These are phyloP conservation scores for Pandemis cinnamomeana DNA, from an alignment of 2,888 invertebrate species.

Conservation along the genomic window DNA sequence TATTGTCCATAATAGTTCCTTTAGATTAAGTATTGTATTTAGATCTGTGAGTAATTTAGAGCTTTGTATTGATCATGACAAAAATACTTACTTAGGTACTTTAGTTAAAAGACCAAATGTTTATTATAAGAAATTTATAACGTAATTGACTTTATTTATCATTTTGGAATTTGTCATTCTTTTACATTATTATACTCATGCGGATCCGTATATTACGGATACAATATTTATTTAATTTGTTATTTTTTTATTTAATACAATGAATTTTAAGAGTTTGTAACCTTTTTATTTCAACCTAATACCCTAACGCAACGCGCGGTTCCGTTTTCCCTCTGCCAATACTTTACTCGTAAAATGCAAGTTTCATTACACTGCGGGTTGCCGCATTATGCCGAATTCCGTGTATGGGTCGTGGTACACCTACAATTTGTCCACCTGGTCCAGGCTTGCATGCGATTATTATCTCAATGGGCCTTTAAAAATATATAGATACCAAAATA, in stretches of 20 bases:
- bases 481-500: too few relatives aligned
- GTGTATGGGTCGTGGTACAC: too few relatives aligned
- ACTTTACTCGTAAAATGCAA: too few relatives aligned
- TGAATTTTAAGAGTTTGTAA: slow-evolving; percentile 52
- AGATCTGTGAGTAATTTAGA: slow-evolving; percentile 57
- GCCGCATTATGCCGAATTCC: background rate
- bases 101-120: slow-evolving; percentile 63
- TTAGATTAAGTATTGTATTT: slow-evolving; percentile 46
- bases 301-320: background rate
- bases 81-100: slow-evolving; percentile 57
- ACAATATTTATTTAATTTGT: slow-evolving; percentile 72
- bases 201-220: slow-evolving; percentile 79
- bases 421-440: too few relatives aligned
- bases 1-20: slow-evolving; percentile 67
- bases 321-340: too few relatives aligned
- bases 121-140: slow-evolving; percentile 60
- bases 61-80: slow-evolving; percentile 70
- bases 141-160: slow-evolving; percentile 48
- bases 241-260: slow-evolving; percentile 67
- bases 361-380: too few relatives aligned
- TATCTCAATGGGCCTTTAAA: too few relatives aligned
- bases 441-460: too few relatives aligned
- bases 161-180: slow-evolving; percentile 45
- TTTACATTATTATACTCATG: slow-evolving; percentile 43
- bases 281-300: slow-evolving; percentile 24